Evolutionary conservation across 2,797 vertebrate species (phyloP), one percentile per base, ranked within the genome.

Genomic region (Dendrocincla tyrannina): DNA sequence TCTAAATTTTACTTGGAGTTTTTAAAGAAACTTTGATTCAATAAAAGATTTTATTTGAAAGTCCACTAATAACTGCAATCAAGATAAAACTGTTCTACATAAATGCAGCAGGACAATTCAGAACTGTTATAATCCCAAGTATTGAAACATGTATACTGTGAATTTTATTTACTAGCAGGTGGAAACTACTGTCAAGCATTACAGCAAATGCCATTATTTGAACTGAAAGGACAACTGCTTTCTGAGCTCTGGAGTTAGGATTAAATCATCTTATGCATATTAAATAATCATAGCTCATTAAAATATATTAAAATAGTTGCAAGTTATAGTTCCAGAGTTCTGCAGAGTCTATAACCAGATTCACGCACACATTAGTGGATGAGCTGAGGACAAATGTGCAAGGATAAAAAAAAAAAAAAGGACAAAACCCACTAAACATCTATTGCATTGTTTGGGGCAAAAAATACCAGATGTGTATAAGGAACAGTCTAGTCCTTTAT

Each of bases 401-500:
- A 68, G 19, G 44, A 93, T 85, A 30, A 25, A 46, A 68, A 91
- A 63, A 79, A 24, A 42, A 68, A 91, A 64, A 28, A 30, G 3
- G 20, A 32, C 63, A 39, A 91, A 91, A 96, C 77, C 27, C 32
- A 64, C 56, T 32, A 69, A 94, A 70, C 16, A 89, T 84, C 77
- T 72, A 85, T 33, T 89, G 53, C 37, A 86, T 95, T 94, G 80
- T 95, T 96, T 82, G 60, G 62, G 92, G 94, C 77, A 95, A 91
- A 89, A 93, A 89, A 88, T 69, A 91, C 50, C 74, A 96, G 83
- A 88, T 83, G 70, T 68, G 79, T 64, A 27, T 68, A 83, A 95
- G 91, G 79, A 93, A 85, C 88, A 97, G 94, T 97, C 96, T 97
- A 92, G 78, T 95, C 90, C 91, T 96, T 96, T 97, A 93, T 49